Conservation (phyloP, 2,113 vertebrate species). For the Xenopus borealis region DNA sequence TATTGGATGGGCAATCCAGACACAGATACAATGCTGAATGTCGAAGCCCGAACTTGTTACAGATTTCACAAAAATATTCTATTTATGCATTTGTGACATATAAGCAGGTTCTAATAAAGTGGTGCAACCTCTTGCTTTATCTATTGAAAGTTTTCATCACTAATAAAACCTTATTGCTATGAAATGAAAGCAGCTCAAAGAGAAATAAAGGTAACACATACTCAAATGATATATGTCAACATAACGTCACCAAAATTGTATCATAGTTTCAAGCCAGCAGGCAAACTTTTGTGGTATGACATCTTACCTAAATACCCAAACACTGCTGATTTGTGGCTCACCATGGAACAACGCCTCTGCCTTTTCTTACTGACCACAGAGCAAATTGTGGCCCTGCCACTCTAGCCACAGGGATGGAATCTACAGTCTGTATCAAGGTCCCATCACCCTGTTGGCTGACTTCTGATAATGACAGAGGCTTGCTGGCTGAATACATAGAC, state of each 20-base stretch:
- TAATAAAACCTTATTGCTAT: too few relatives aligned
- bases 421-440: constrained; percentile 6
- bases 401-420: constrained; percentile 8
- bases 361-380: neutral
- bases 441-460: constrained; percentile 4
- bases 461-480: neutral
- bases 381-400: constrained; percentile 3
- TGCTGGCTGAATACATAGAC: neutral
- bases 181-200: too few relatives aligned
- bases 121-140: too few relatives aligned
- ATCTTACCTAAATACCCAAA: neutral
- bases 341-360: constrained; percentile 15
- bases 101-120: too few relatives aligned
- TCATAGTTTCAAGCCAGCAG: constrained; percentile 7
- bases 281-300: constrained; percentile 6
- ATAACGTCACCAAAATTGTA: neutral
- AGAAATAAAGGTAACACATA: too few relatives aligned
- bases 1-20: too few relatives aligned
- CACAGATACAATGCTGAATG: too few relatives aligned
- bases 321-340: constrained; percentile 8
- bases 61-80: too few relatives aligned
- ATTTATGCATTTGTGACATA: too few relatives aligned
- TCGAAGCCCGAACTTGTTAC: too few relatives aligned
- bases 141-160: too few relatives aligned
- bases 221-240: too few relatives aligned